Evolutionary conservation across 2,797 vertebrate genomes (phyloP).

Genomic region (Acestrorhynchus altus): DNA sequence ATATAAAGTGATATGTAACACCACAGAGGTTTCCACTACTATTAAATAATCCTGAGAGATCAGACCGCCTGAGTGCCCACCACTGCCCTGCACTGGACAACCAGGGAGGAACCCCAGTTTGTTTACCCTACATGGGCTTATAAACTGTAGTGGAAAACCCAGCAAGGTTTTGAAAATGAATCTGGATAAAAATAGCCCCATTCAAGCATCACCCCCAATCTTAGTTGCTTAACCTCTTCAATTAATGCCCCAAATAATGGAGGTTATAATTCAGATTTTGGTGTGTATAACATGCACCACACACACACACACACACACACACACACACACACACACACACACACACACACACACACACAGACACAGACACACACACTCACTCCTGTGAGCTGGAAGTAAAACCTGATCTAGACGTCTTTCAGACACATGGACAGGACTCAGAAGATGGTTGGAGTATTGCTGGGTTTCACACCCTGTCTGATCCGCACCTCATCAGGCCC

Average conservation of each 20-base stretch:
- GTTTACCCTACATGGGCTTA: neutral
- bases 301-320: slow-evolving; percentile 25
- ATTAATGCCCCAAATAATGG: neutral
- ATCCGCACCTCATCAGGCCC: neutral
- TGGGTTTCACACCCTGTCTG: neutral
- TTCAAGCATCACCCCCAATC: neutral
- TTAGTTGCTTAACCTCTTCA: neutral
- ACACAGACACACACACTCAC: neutral
- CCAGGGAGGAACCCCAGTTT: neutral
- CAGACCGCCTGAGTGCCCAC: neutral
- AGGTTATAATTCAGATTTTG: slow-evolving; percentile 39
- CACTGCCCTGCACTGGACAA: neutral
- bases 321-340: neutral
- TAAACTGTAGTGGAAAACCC: neutral
- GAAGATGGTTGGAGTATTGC: slow-evolving; percentile 23
- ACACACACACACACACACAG: neutral
- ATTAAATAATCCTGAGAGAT: neutral
- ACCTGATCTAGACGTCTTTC: slow-evolving; percentile 71
- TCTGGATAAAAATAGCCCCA: neutral
- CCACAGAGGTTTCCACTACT: too few species aligned
- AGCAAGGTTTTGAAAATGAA: neutral
- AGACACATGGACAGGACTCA: slow-evolving; percentile 59
- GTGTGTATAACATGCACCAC: slow-evolving; percentile 42
- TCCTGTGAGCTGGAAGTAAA: slow-evolving; percentile 68
- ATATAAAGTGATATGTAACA: too few species aligned